Conservation (phyloP, 2,113 vertebrate genomes). For the Pachypanchax playfairii region DNA sequence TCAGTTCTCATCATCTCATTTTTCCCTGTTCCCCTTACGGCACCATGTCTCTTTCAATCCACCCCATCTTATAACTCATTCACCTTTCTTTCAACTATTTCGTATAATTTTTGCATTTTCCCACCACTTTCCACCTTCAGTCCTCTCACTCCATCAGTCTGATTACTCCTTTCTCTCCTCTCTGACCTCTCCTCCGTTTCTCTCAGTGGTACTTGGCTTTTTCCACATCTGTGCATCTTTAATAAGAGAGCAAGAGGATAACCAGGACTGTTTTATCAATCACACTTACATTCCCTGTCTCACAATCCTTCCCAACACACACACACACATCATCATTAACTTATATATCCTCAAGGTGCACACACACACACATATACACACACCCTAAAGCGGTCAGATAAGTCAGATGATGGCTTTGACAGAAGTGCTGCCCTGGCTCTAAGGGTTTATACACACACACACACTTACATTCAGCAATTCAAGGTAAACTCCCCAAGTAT, state of each 20-base stretch:
- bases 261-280: conserved; percentile 68
- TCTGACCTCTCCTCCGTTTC: conserved; percentile 33
- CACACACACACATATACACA: conserved; percentile 27
- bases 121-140: conserved; percentile 10
- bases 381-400: conserved; percentile 62
- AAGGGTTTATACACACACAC: conserved; percentile 34
- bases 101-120: conserved; percentile 21
- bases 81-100: conserved; percentile 18
- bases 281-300: neutral
- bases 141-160: conserved; percentile 26
- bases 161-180: conserved; percentile 36
- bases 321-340: conserved; percentile 21
- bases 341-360: conserved; percentile 24
- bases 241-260: conserved; percentile 55
- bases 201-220: conserved; percentile 42
- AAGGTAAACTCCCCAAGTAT: conserved; percentile 45
- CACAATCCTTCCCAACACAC: neutral
- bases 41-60: neutral
- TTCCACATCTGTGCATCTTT: conserved; percentile 69
- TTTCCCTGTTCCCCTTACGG: neutral
- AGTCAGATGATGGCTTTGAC: conserved; percentile 72
- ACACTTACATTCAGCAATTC: conserved; percentile 37
- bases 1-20: conserved; percentile 13
- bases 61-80: neutral
- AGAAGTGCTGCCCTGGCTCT: conserved; percentile 72